Conservation (phyloP, 2,113 vertebrate genomes). For the Phalacrocorax carbo region DNA sequence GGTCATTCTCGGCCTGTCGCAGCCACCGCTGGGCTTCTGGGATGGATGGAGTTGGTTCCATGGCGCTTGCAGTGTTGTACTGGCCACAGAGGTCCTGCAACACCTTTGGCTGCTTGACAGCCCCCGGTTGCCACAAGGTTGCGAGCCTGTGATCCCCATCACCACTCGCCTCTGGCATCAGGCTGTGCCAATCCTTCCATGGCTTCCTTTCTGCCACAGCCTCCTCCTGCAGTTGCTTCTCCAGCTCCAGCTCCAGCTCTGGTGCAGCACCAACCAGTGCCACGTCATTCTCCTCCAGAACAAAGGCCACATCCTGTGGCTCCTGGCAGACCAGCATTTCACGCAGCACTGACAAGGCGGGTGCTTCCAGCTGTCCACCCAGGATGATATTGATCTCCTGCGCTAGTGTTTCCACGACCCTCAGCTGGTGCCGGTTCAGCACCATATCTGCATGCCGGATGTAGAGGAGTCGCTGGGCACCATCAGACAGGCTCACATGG, state of each 20-base stretch:
- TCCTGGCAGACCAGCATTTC: slow-evolving; percentile 20
- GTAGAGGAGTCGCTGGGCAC: slow-evolving; percentile 64
- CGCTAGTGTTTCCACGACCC: slow-evolving; percentile 32
- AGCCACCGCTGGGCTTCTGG: background rate
- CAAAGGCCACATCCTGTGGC: background rate
- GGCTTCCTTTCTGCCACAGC: background rate
- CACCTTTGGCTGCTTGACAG: background rate
- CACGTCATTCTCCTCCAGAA: background rate
- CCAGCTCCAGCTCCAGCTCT: background rate
- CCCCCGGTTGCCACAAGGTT: background rate
- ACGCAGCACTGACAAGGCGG: background rate
- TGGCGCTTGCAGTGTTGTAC: rapidly evolving
- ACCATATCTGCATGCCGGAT: slow-evolving; percentile 65
- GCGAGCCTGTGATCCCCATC: background rate
- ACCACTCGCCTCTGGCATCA: background rate
- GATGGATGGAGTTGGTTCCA: background rate
- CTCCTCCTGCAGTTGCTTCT: background rate
- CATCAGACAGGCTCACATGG: slow-evolving; percentile 12
- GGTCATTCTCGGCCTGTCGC: background rate
- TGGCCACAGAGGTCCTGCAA: too few species aligned
- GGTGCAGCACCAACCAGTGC: background rate
- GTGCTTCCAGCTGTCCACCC: background rate
- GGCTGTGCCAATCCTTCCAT: background rate
- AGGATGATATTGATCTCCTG: slow-evolving; percentile 1
- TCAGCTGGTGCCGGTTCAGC: background rate